Conservation (phyloP, 2,113 vertebrate genomes). For the Apeltes quadracus region DNA sequence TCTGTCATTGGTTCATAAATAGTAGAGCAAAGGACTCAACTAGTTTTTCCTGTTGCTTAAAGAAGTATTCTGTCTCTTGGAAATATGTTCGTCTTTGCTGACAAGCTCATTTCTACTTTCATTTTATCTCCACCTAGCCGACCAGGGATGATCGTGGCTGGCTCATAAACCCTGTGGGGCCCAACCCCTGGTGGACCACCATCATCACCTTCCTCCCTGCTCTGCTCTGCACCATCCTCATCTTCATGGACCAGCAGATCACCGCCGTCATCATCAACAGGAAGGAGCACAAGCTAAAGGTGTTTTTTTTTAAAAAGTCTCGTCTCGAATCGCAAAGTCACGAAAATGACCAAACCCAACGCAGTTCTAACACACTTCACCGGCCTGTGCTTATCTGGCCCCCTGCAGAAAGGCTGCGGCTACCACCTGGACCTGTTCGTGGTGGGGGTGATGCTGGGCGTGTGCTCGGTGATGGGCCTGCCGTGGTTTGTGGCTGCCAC, state of each 20-base stretch:
- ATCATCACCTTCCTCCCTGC: conserved; percentile 91
- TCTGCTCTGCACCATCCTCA: conserved; percentile 97
- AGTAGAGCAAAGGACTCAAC: background rate
- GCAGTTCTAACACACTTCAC: background rate
- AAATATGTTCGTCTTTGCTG: background rate
- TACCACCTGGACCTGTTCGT: conserved; percentile 97
- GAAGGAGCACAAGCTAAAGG: conserved; percentile 99
- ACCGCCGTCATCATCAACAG: conserved; percentile 99
- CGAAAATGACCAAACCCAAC: background rate
- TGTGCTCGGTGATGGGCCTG: conserved; percentile 97
- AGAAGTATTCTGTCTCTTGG: background rate
- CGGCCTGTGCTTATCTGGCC: background rate
- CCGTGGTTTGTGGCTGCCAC: conserved; percentile 99
- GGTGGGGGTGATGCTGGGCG: conserved; percentile 96
- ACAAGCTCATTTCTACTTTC: background rate
- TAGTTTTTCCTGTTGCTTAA: background rate
- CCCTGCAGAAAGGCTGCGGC: conserved; percentile 86
- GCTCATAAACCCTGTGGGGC: conserved; percentile 93
- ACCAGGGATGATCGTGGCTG: conserved; percentile 98
- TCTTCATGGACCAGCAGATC: conserved; percentile 99
- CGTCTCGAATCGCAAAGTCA: background rate
- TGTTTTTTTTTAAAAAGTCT: conserved; percentile 61
- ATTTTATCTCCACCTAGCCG: conserved; percentile 77
- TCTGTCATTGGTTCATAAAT: background rate
- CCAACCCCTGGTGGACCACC: conserved; percentile 98